phyloP scores from a whole-genome alignment of 2,113 vertebrate genomes.

The Tretioscincus oriximinensis region DNA sequence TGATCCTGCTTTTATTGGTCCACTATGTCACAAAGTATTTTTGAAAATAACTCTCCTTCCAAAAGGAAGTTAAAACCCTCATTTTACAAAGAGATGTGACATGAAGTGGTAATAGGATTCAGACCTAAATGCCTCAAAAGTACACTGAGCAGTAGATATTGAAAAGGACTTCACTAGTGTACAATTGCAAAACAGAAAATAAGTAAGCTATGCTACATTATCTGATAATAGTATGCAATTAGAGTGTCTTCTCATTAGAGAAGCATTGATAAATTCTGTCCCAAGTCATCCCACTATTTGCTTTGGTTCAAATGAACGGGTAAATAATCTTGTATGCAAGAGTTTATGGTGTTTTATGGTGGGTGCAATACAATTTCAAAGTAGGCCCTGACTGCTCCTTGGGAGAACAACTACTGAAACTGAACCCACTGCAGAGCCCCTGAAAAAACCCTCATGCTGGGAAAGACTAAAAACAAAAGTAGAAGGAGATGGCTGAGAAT shows the following conservation, averaged over 20 bases:
- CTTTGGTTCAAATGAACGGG: conserved; percentile 17
- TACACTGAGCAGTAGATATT: conserved; percentile 17
- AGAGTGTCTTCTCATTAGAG: conserved; percentile 16
- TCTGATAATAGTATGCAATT: conserved; percentile 12
- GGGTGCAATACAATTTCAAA: background rate
- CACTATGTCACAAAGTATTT: background rate
- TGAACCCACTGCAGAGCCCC: too few relatives aligned
- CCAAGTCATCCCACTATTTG: conserved; percentile 27
- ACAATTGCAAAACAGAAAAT: conserved; percentile 25
- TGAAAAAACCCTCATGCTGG: too few relatives aligned
- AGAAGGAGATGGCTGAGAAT: too few relatives aligned
- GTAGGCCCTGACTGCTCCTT: too few relatives aligned
- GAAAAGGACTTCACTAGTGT: background rate
- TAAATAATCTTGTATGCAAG: background rate
- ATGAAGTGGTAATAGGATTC: background rate
- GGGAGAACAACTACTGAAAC: too few relatives aligned
- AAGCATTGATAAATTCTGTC: background rate
- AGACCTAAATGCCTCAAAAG: background rate
- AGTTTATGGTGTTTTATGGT: background rate
- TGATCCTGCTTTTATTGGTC: background rate
- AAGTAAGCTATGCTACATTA: background rate
- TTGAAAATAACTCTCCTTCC: background rate
- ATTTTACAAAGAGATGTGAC: background rate
- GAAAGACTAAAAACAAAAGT: too few relatives aligned
- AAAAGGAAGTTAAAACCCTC: background rate